Evolutionary conservation across 2,113 vertebrate species (phyloP).

Genomic region (Chamaea fasciata): DNA sequence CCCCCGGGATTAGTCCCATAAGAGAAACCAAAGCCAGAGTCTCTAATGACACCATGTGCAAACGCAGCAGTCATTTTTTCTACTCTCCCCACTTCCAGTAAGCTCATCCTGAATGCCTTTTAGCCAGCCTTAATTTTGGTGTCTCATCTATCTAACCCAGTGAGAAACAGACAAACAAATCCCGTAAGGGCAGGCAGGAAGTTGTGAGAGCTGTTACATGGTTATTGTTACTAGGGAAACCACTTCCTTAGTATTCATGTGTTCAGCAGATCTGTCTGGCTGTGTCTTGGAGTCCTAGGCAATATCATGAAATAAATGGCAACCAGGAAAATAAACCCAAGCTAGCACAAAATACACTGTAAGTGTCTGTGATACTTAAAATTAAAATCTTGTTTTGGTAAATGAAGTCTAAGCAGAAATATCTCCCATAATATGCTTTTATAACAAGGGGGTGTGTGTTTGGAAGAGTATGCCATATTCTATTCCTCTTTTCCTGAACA

Average conservation of each 20-base stretch:
- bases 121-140: slow-evolving; percentile 4
- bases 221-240: slow-evolving; percentile 79
- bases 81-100: not conserved
- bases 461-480: not conserved
- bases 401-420: not conserved
- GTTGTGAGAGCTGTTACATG: slow-evolving; percentile 41
- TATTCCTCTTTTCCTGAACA: not conserved
- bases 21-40: not conserved
- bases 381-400: not conserved
- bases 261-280: slow-evolving; percentile 53
- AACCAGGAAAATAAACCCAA: slow-evolving; percentile 13
- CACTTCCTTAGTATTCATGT: slow-evolving; percentile 72
- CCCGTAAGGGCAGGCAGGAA: slow-evolving; percentile 59
- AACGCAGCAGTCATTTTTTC: not conserved
- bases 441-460: not conserved
- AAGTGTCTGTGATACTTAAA: not conserved
- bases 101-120: not conserved
- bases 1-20: not conserved
- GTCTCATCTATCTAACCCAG: slow-evolving; percentile 30
- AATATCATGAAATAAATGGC: slow-evolving; percentile 15
- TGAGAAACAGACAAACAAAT: slow-evolving; percentile 61
- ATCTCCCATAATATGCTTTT: not conserved
- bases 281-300: slow-evolving; percentile 21
- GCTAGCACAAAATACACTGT: not conserved
- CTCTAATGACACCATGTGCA: not conserved